These are phyloP conservation scores for Calliopsis andreniformis DNA, from an alignment of 1,140 invertebrate species.

Conservation along the genomic window DNA sequence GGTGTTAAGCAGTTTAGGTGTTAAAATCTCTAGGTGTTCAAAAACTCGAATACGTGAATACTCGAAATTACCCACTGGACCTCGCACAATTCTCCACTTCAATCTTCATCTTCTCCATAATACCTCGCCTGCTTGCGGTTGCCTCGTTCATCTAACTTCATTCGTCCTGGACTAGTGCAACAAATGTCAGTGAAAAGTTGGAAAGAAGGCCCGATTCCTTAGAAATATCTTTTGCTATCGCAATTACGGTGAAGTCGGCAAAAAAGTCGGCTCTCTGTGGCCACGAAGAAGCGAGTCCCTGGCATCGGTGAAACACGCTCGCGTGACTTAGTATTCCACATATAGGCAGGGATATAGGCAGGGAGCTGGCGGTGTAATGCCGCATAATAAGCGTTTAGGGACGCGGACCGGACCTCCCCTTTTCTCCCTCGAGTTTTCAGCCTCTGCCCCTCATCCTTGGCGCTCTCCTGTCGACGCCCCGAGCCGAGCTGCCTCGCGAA, in stretches of 20 bases:
- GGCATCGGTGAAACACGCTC: conserved; percentile 62
- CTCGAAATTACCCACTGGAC: no score
- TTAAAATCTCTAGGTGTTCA: no score
- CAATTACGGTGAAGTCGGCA: conserved; percentile 63
- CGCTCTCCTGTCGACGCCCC: conserved; percentile 39
- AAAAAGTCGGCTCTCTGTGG: conserved; percentile 67
- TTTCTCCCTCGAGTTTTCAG: conserved; percentile 38
- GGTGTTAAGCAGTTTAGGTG: no score
- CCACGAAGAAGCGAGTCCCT: conserved; percentile 48
- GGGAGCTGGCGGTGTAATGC: conserved; percentile 69
- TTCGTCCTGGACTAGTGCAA: no score
- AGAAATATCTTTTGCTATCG: conserved; percentile 30
- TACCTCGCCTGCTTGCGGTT: no score
- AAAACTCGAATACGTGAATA: no score
- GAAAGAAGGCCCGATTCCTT: not conserved
- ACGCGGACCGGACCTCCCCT: conserved; percentile 67
- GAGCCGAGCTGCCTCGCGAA: conserved; percentile 2
- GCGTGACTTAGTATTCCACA: conserved; percentile 76
- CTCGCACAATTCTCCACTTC: no score
- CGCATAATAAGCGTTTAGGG: conserved; percentile 78
- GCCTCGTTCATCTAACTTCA: no score
- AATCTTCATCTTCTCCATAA: no score
- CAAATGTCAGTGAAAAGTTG: no score
- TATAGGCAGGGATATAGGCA: conserved; percentile 62
- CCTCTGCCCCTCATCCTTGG: conserved; percentile 37